Evolutionary conservation across 2,113 vertebrate species (phyloP).

Genomic region (Prinia subflava): DNA sequence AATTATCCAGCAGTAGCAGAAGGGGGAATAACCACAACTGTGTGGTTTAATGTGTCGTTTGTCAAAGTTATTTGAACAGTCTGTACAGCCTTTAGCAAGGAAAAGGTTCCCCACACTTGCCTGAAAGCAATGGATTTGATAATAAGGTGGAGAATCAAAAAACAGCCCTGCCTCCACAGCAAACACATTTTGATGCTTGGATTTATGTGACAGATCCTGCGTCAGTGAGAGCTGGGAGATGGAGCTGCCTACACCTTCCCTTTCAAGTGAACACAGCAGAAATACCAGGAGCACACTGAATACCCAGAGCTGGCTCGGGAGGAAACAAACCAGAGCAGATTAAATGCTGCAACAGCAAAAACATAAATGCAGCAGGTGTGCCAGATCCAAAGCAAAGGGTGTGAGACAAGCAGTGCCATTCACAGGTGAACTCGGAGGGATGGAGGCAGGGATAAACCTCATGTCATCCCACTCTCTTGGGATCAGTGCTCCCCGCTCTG

Average conservation of each 20-base stretch:
- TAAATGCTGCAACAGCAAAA: neutral
- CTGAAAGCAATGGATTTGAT: neutral
- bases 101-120: neutral
- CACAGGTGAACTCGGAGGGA: neutral
- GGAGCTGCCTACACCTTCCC: conserved; percentile 2
- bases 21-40: neutral
- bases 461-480: neutral
- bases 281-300: neutral
- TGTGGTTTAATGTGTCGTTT: neutral
- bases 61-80: neutral
- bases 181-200: neutral
- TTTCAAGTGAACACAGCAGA: neutral
- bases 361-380: neutral
- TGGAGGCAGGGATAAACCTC: neutral
- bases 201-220: neutral
- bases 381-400: neutral
- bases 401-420: neutral
- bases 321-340: neutral
- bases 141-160: conserved; percentile 8
- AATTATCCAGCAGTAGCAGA: neutral
- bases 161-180: neutral
- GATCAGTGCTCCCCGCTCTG: neutral
- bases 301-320: neutral
- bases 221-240: neutral
- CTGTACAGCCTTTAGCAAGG: conserved; percentile 6